Percentiles rank a stretch among this genome's conserved stretches.
Evolutionary conservation across 2,888 invertebrate species (phyloP).

Genomic region (Drosophila pseudotalamancana): DNA sequence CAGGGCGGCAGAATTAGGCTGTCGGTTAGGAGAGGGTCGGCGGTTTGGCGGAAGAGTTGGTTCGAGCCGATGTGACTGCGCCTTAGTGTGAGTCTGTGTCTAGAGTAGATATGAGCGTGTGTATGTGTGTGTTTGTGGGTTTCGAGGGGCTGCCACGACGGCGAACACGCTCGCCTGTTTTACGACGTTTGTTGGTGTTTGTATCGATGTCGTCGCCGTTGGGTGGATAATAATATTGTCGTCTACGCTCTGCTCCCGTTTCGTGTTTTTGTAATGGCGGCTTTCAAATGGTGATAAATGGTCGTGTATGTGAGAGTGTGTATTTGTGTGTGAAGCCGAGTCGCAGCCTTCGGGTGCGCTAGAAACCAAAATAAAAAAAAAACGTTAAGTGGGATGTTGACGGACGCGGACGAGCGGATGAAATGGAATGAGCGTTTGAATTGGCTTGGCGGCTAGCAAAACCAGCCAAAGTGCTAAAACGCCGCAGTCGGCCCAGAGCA

Average conservation of each 20-base stretch:
- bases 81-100: conserved; percentile 20
- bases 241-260: conserved; percentile 61
- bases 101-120: neutral
- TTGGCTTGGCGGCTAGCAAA: conserved; percentile 59
- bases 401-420: conserved; percentile 81
- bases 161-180: conserved; percentile 70
- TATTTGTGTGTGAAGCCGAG: conserved; percentile 27
- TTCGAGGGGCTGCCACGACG: conserved; percentile 62
- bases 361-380: conserved; percentile 34
- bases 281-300: conserved; percentile 67
- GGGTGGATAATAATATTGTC: conserved; percentile 65
- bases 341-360: conserved; percentile 47
- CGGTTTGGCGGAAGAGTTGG: conserved; percentile 54
- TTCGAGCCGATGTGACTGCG: conserved; percentile 46
- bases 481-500: conserved; percentile 62
- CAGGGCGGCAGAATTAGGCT: conserved; percentile 44
- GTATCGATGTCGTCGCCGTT: conserved; percentile 65
- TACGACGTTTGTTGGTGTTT: conserved; percentile 56
- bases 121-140: conserved; percentile 22
- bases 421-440: conserved; percentile 77
- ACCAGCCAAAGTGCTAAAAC: conserved; percentile 55
- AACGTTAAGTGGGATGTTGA: conserved; percentile 77
- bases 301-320: conserved; percentile 17
- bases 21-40: conserved; percentile 14
- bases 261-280: conserved; percentile 62